Evolutionary conservation across 2,797 vertebrate species (phyloP).

Genomic region (Anas bahamensis): DNA sequence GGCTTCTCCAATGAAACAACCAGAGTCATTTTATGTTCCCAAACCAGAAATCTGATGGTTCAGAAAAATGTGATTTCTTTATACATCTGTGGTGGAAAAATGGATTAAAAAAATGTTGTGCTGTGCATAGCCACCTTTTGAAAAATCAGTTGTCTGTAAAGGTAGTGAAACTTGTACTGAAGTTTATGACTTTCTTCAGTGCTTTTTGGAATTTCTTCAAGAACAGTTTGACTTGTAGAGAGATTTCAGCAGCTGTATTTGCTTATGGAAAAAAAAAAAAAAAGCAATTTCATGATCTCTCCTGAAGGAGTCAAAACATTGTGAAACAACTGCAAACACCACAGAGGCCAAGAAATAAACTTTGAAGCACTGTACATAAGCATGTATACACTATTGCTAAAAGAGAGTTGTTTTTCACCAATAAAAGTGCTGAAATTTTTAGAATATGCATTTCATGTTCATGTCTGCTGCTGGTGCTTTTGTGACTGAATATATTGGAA

Average conservation of each 20-base stretch:
- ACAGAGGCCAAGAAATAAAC: constrained; percentile 28
- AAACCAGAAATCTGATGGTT: background rate
- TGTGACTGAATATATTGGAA: background rate
- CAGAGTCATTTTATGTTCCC: background rate
- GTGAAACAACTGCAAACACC: constrained; percentile 54
- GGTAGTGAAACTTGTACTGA: background rate
- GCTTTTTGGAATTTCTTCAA: constrained; percentile 26
- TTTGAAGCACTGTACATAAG: constrained; percentile 12
- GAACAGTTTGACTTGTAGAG: constrained; percentile 39
- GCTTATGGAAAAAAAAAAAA: background rate
- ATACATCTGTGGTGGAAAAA: background rate
- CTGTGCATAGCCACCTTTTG: background rate
- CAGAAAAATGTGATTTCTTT: background rate
- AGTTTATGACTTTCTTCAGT: background rate
- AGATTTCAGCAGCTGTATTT: constrained; percentile 35
- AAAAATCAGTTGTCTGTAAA: background rate
- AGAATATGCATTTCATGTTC: background rate
- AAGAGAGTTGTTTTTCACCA: background rate
- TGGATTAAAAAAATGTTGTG: background rate
- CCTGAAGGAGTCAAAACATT: constrained; percentile 57
- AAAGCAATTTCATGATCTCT: background rate
- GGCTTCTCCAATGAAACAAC: background rate
- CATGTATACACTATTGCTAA: background rate
- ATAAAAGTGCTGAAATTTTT: background rate
- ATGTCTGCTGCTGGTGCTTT: background rate